Evolutionary conservation across 2,888 invertebrate species (phyloP), one percentile per base, ranked within the genome.

Genomic region (Microdon myrmicae): DNA sequence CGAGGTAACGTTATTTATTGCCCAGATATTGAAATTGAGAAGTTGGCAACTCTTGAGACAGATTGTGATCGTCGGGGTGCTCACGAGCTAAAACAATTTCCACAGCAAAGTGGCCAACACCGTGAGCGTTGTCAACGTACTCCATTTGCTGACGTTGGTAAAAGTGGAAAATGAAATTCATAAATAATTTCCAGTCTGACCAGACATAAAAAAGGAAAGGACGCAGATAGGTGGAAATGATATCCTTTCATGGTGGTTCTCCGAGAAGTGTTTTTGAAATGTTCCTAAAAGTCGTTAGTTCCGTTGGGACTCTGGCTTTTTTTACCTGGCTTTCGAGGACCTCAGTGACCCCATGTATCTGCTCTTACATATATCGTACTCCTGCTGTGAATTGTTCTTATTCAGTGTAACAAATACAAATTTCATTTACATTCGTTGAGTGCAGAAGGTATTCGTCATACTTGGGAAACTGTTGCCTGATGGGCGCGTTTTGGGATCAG

Each of bases 391-490:
- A 9, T 20, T 10, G 19, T 20, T 25, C 37, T 23, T 25, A 23
- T 22, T 17, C 34, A 23, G 25, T 56, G 51, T 43, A 45, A 51
- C 51, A 45, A 53, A 53, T 51, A 58, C 41, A 47, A 64, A 58
- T 64, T 56, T 51, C 56, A 64, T 64, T 64, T 64, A 58, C 51
- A 51, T 64, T 56, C 58, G 56, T 55, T 61, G 41, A 51, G 45
- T 58, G 47, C 58, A 53, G 64, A 43, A 64, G 53, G 19, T 53
- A 58, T 58, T 38, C 56, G 64, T 64, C 64, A 64, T 64, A 45
- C 41, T 47, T 53, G 47, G 20, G 47, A 25, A 26, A 45, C 43
- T 41, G 49, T 44, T 54, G 39, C 28, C 23, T 39, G 54, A 48
- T 54, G 54, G 49, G 61, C 23, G 37, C 39, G 39, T 49, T 44